These are phyloP conservation scores for Seira sanloemensis DNA, from an alignment of 2,888 invertebrate species.

Conservation along the genomic window DNA sequence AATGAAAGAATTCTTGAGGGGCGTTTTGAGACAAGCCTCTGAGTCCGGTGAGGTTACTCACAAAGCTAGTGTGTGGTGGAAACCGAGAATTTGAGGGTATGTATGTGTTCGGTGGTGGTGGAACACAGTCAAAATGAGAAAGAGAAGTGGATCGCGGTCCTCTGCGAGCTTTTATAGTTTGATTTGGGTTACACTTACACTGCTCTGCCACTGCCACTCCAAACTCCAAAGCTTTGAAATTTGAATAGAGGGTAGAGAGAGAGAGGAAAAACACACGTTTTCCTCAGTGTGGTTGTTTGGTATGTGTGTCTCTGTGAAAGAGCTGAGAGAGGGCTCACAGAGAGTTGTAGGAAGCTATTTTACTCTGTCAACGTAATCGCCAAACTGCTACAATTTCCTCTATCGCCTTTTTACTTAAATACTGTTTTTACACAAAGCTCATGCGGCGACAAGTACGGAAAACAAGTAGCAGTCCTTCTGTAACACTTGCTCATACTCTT, in stretches of 20 bases:
- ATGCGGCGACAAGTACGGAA: constrained; percentile 11
- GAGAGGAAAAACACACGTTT: constrained; percentile 12
- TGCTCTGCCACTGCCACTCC: too few relatives aligned
- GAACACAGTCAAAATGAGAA: not conserved
- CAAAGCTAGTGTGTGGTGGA: not conserved
- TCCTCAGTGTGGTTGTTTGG: not conserved
- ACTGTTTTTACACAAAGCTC: constrained; percentile 34
- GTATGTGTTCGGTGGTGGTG: not conserved
- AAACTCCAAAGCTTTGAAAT: constrained; percentile 7
- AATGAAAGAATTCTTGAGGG: not conserved
- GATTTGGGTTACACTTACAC: constrained; percentile 7
- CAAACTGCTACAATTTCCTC: constrained; percentile 71
- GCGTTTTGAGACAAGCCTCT: not conserved
- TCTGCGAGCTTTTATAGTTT: not conserved
- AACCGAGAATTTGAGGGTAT: not conserved
- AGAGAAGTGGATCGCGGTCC: not conserved
- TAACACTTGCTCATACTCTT: not conserved
- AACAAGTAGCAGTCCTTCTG: not conserved
- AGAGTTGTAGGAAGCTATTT: constrained; percentile 58
- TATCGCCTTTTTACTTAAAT: constrained; percentile 61
- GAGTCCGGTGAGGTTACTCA: not conserved
- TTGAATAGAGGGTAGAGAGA: constrained; percentile 32
- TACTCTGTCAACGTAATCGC: constrained; percentile 67
- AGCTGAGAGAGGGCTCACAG: constrained; percentile 17
- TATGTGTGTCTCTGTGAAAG: constrained; percentile 9